Evolutionary conservation across 2,888 invertebrate species (phyloP), one percentile per base, ranked within the genome.

Genomic region (Cataglyphis livida): DNA sequence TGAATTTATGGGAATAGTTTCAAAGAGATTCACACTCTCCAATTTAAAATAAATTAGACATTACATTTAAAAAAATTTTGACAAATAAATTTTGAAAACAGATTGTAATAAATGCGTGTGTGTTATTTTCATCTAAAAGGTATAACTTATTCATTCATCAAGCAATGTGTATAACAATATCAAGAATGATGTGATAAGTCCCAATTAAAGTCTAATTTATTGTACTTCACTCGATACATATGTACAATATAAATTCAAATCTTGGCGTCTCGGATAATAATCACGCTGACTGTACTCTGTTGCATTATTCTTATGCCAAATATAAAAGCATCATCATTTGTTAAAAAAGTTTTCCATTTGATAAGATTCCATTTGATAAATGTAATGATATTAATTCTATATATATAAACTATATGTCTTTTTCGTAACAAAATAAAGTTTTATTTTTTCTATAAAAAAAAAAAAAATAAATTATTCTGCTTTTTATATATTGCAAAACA

Each of bases 251-350:
- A n/a, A 51, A n/a, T 18, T 51, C n/a, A 51, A 48, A 51, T 51
- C 48, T 51, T 51, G n/a, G 2, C 2, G 7, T 51, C n/a, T 51
- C n/a, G n/a, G 7, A n/a, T 51, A 51, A 51, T 51, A 51, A 51
- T 51, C 48, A 51, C 1, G 7, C 48, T 51, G 62, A 76, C 25
- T 51, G 61, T 61, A 10, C 18, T n/a, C 21, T n/a, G 9, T 64
- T 25, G 6, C 15, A 38, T 70, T 54, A 83, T 70, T 81, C 28
- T 70, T 15, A 75, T n/a, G 15, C 44, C 9, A 7, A 81, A 81
- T 75, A 76, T 7, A 54, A 64, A 81, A 81, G 76, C 81, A 81
- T 76, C 41, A 41, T 61, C 61, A 28, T 59, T 32, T 6, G 4
- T 35, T 35, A 35, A 41, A 78, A 78, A 68, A 83, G 54, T 48